Evolutionary conservation across 2,888 invertebrate species (phyloP).

Genomic region (Asteroscopus sphinx): DNA sequence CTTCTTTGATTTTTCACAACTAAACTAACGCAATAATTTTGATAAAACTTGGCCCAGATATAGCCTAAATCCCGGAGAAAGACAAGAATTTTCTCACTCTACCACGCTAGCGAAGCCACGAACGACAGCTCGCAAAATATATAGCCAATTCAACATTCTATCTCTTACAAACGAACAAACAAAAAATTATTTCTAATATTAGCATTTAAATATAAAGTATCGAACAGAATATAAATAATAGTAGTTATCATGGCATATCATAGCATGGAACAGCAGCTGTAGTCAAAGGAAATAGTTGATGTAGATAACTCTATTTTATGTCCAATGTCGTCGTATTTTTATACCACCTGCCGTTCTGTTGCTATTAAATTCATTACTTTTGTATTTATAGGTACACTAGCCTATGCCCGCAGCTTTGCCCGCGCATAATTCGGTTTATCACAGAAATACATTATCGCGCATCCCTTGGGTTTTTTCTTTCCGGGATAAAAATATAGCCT

Average conservation of each 20-base stretch:
- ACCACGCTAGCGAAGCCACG: too few relatives aligned
- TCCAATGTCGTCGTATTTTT: slow-evolving; percentile 47
- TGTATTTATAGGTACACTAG: neutral
- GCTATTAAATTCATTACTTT: slow-evolving; percentile 2
- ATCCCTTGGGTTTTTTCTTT: too few relatives aligned
- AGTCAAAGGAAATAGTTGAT: slow-evolving; percentile 43
- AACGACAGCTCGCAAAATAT: too few relatives aligned
- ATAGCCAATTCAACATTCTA: neutral
- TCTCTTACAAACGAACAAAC: slow-evolving; percentile 11
- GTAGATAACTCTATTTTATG: slow-evolving; percentile 54
- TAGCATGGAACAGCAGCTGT: slow-evolving; percentile 40
- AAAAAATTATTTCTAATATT: slow-evolving; percentile 18
- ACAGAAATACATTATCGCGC: too few relatives aligned
- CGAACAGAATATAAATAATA: slow-evolving; percentile 39
- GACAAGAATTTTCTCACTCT: too few relatives aligned
- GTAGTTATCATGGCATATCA: slow-evolving; percentile 22
- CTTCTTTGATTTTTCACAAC: too few relatives aligned
- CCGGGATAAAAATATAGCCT: too few relatives aligned
- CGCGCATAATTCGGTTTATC: too few relatives aligned
- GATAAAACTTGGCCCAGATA: too few relatives aligned
- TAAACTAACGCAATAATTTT: too few relatives aligned
- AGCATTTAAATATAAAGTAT: slow-evolving; percentile 30
- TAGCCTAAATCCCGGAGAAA: too few relatives aligned
- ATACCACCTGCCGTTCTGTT: slow-evolving; percentile 45
- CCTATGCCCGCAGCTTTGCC: too few relatives aligned